These are phyloP conservation scores for Pararge aegeria DNA, from an alignment of 1,140 invertebrate genomes.

Conservation along the genomic window DNA sequence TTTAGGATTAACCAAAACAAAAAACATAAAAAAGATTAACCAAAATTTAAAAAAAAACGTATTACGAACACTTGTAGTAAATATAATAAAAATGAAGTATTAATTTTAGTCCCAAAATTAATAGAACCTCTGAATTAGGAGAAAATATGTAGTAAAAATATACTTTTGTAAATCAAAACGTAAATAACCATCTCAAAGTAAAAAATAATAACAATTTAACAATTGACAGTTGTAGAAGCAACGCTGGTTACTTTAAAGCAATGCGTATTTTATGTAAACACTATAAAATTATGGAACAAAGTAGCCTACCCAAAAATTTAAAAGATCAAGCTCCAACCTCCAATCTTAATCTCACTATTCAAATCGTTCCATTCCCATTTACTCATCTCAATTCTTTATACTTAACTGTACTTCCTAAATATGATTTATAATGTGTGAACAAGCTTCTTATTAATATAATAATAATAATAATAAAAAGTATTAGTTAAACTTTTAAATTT, in stretches of 20 bases:
- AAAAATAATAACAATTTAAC: not conserved
- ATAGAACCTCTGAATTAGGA: too few relatives aligned
- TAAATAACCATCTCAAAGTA: not conserved
- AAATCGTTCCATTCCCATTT: constrained; percentile 49
- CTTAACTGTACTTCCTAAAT: constrained; percentile 70
- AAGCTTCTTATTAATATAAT: constrained; percentile 75
- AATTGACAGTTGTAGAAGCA: not conserved
- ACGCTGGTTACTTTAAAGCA: too few relatives aligned
- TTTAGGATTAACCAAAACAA: not conserved
- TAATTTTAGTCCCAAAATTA: not conserved
- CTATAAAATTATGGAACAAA: constrained; percentile 3
- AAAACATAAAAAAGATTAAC: too few relatives aligned
- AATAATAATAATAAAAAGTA: constrained; percentile 66
- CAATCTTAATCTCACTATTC: constrained; percentile 43
- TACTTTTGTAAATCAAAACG: too few relatives aligned
- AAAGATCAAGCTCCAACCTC: constrained; percentile 5
- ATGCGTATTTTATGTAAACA: constrained; percentile 17
- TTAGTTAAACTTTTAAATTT: constrained; percentile 77
- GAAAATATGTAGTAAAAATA: too few relatives aligned
- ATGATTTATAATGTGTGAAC: constrained; percentile 79
- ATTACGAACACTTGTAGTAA: too few relatives aligned
- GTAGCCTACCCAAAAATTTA: constrained; percentile 4
- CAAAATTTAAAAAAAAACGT: too few relatives aligned
- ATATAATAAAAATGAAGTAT: too few relatives aligned
- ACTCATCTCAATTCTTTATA: constrained; percentile 47